Evolutionary conservation across 53 echinoderm and acorn worm species (phyloP), one percentile per base, ranked within the genome.

Genomic region (Zoroaster sp.): DNA sequence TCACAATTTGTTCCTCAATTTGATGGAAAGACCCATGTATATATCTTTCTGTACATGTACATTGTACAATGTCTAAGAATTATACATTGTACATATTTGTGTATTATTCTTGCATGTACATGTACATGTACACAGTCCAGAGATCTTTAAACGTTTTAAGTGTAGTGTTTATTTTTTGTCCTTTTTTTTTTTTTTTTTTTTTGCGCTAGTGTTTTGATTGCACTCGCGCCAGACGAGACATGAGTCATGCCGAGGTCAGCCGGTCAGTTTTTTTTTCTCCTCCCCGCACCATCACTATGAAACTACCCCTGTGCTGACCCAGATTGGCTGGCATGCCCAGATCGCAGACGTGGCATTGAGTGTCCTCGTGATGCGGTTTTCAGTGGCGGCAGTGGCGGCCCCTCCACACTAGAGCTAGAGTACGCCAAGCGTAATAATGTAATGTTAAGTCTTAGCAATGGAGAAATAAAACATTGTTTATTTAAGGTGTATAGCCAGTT

Each of bases 381-480:
- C 8, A 20, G 30, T 21, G 39, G 8, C 34, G 21, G 34, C 18
- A 37, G 15, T 3, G 68, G 8, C 13, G 49, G 70, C 5, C 71
- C 47, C 20, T 32, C 46, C 46, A 69, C 40, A 42, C n/a, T 70
- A 30, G 74, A 37, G 39, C 21, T 42, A 31, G 46, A 33, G 85
- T 66, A 43, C 68, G 36, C 2, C 68, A 32, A 66, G 82, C 67
- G 71, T 69, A 71, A 85, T 85, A 85, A 85, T 85, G 85, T 47
- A 85, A 70, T 85, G 85, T 49, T 85, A 69, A 71, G 85, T 69
- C 85, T 85, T 30, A 37, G 53, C 37, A 17, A 30, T 76, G 15
- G 63, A 63, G 20, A 65, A 37, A 59, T n/a, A 21, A 82, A 67
- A 82, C 12, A 67, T 66, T 15, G 40, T 43, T 63, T 21, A 46